Evolutionary conservation across 2,888 invertebrate species (phyloP), one percentile per base, ranked within the genome.

Genomic region (Ophraella communa): DNA sequence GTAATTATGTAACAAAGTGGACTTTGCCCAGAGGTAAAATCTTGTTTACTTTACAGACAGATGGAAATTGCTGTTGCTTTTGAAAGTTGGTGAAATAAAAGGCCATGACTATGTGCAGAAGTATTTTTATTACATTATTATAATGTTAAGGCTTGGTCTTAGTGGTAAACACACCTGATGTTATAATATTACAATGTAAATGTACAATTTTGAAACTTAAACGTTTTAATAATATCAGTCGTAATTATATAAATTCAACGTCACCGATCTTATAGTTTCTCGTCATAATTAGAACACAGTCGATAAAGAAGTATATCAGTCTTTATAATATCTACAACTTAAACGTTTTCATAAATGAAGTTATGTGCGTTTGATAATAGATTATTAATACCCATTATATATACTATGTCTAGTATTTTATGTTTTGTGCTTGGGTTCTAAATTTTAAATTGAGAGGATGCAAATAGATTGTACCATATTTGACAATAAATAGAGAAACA

Each of bases 61-160:
- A n/a, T n/a, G n/a, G n/a, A n/a, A n/a, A n/a, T n/a, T n/a, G n/a
- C 14, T 39, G 2, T 39, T 7, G 4, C 4, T 2, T 7, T 39
- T n/a, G n/a, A n/a, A n/a, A 47, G 23, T 21, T n/a, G 23, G 23
- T 47, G 4, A 47, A 47, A 47, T 21, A n/a, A 51, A 8, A 5
- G 8, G 21, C 20, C 24, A 39, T 52, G 39, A 68, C 74, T 76
- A 75, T 80, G 81, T 81, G 80, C 80, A 81, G 81, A 81, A 80
- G 80, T 81, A 80, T 80, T 80, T 72, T 81, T 81, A 80, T 78
- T 80, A 81, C 81, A 79, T 80, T 77, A 81, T 80, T 81, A 81
- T 81, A 81, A 82, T 82, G 79, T 81, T 82, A 83, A 83, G 82
- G 82, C 82, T 83, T 83, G 82, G 82, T 83, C 82, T 83, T 83